Base-by-base conservation (phyloP, 2,888 invertebrate genomes). In the Yponomeuta sedellus region DNA sequence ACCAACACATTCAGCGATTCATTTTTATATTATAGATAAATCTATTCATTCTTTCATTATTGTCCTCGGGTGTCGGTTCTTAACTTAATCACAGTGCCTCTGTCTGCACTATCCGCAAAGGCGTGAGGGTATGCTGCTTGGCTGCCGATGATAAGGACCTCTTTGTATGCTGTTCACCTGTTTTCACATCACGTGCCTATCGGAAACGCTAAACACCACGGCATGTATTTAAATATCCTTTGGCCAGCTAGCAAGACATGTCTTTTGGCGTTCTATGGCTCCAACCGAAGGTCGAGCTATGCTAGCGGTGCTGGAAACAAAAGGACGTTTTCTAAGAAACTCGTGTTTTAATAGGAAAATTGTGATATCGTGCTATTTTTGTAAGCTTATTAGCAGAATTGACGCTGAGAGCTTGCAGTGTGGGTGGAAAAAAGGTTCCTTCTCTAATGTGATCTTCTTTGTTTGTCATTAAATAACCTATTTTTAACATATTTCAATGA, bases 161-260 rank as follows among this genome's bases (percentile, higher is more conserved):
- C 78, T 88, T 84, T 73, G 77, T 80, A 90, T 88, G 85, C 89
- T 78, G 72, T 72, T 70, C 75, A 73, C 80, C 83, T 81, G 73
- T 73, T 69, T 67, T 78, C 81, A 81, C 85, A 87, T 86, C 88
- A 88, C 82, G 79, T 79, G 81, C 73, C 85, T 82, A 85, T 89
- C 84, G 90, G 90, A 91, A 90, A 86, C 86, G 79, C 81, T 82
- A 85, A 87, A 86, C 81, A 80, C 84, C 76, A 76, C 74, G 76
- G 76, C 76, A 78, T 76, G 75, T 82, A 83, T 86, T 85, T 82
- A 83, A 85, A 85, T 85, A 77, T 67, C 70, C 72, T 72, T 70
- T 69, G 71, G 64, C 75, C 77, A 75, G 67, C 71, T 67, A 69
- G 52, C 52, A 59, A 57, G 25, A 16, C 56, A 11, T 25, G 28